Base-by-base conservation (phyloP, 2,113 vertebrate genomes). In the Pipra filicauda region DNA sequence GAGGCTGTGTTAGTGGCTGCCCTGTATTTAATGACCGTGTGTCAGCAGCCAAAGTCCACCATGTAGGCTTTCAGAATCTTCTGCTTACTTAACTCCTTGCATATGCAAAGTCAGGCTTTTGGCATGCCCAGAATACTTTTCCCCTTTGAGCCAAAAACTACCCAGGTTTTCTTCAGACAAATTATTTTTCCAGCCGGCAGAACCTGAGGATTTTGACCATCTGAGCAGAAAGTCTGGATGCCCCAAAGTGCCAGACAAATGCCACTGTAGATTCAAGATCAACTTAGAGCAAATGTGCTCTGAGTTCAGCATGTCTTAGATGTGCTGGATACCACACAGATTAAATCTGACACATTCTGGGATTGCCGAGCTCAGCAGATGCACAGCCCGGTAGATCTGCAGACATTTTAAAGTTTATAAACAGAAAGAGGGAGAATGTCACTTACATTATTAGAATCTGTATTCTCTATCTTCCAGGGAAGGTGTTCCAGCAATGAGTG, bases 261-360 rank as follows among this genome's bases (percentile, higher is more conserved):
- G 79, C 46, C 64, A 71, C 46, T 77, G 61, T 31, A 77, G 51
- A 81, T 71, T 71, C 7, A 1, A 33, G 51, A 92, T 71, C 76
- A 86, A 59, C 15, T 71, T 26, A 46, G 51, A 93, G 72, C 8
- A 93, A 90, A 86, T 48, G 64, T 35, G 30, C 46, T 85, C 6
- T 0, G 20, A 96, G 64, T 83, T 39, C 67, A 91, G 26, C 3
- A 0, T 46, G 46, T n/a, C 59, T 83, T 62, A 54, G 33, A 39
- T 78, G 12, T 0, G 1, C 72, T 71, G 43, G 44, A 64, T 84
- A 17, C 23, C 55, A 71, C 65, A 70, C 31, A 88, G 76, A 91
- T 95, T 80, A 93, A 85, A 92, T 71, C 27, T 93, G 91, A 94
- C 88, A 91, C 55, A 51, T 92, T 94, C 59, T 93, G 72, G 75